Percentiles rank a stretch among this genome's conserved stretches.
Conservation (phyloP, 1,140 invertebrate species). For the Tetranychus cinnabarinus region DNA sequence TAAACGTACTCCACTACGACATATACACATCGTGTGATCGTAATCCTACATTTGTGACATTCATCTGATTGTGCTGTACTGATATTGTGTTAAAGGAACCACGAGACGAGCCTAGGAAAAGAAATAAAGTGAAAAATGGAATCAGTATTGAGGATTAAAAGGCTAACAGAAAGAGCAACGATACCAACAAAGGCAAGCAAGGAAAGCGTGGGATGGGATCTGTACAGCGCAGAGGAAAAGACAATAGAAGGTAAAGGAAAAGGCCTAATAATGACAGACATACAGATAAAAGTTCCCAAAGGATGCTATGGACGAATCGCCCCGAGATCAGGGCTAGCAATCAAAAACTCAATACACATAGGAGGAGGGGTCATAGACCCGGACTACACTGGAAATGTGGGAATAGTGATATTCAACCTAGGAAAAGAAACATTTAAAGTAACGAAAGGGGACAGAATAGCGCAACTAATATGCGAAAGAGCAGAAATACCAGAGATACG, state of each 20-base stretch:
- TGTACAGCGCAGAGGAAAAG: slow-evolving; percentile 54
- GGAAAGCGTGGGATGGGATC: slow-evolving; percentile 67
- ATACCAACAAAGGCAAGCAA: slow-evolving; percentile 55
- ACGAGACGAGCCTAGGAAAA: too few species aligned
- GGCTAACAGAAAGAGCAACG: slow-evolving; percentile 48
- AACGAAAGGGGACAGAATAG: slow-evolving; percentile 65
- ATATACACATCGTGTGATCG: too few species aligned
- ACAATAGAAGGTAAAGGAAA: slow-evolving; percentile 59
- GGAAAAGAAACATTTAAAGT: slow-evolving; percentile 47
- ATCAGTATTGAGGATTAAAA: too few species aligned
- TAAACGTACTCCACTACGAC: too few species aligned
- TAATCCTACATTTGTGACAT: too few species aligned
- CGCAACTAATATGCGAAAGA: slow-evolving; percentile 84
- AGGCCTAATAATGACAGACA: slow-evolving; percentile 63
- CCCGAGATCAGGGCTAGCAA: slow-evolving; percentile 79
- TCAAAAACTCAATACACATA: slow-evolving; percentile 87
- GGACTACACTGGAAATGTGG: slow-evolving; percentile 79
- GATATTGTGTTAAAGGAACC: too few species aligned
- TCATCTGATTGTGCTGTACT: too few species aligned
- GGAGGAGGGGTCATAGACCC: slow-evolving; percentile 85
- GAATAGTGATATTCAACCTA: slow-evolving; percentile 84
- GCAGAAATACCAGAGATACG: slow-evolving; percentile 60
- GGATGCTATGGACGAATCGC: slow-evolving; percentile 88
- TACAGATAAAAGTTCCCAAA: slow-evolving; percentile 38
- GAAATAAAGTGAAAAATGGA: too few species aligned